Evolutionary conservation across 2,797 vertebrate genomes (phyloP).

Genomic region (Sphenodon punctatus): DNA sequence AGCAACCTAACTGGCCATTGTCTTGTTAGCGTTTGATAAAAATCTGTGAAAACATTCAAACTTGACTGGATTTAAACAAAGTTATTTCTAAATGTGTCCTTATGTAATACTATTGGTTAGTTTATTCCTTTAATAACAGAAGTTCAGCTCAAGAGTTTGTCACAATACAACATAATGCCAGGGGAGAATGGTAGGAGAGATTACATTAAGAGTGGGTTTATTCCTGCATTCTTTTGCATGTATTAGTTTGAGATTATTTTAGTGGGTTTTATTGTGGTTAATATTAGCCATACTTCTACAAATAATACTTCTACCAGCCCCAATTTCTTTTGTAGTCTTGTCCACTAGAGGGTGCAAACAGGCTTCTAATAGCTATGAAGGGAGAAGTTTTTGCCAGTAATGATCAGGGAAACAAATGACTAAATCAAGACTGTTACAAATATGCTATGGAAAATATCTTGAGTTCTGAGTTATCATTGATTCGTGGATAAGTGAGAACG

Average conservation of each 20-base stretch:
- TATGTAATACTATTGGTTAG: neutral
- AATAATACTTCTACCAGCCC: neutral
- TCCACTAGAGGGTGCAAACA: conserved; percentile 68
- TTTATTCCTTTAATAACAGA: neutral
- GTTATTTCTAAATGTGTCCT: too few species aligned
- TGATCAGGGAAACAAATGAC: neutral
- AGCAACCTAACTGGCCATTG: too few species aligned
- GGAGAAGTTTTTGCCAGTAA: neutral
- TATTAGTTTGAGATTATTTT: neutral
- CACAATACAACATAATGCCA: neutral
- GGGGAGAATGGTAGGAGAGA: neutral
- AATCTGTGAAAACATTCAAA: too few species aligned
- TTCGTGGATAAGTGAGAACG: conserved; percentile 23
- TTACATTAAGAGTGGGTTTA: neutral
- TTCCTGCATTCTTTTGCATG: conserved; percentile 4
- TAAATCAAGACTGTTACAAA: neutral
- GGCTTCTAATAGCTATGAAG: conserved; percentile 40
- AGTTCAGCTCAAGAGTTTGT: neutral
- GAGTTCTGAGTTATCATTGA: conserved; percentile 14
- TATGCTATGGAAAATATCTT: neutral
- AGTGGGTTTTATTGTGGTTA: conserved; percentile 14
- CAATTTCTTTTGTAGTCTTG: conserved; percentile 3
- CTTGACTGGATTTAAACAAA: too few species aligned
- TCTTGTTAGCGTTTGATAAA: too few species aligned
- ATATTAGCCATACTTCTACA: neutral